Percentiles rank a stretch among this genome's conserved stretches.
phyloP scores from a whole-genome alignment of 92 coral and sea anemone genomes.

The Epizoanthus stellaris region DNA sequence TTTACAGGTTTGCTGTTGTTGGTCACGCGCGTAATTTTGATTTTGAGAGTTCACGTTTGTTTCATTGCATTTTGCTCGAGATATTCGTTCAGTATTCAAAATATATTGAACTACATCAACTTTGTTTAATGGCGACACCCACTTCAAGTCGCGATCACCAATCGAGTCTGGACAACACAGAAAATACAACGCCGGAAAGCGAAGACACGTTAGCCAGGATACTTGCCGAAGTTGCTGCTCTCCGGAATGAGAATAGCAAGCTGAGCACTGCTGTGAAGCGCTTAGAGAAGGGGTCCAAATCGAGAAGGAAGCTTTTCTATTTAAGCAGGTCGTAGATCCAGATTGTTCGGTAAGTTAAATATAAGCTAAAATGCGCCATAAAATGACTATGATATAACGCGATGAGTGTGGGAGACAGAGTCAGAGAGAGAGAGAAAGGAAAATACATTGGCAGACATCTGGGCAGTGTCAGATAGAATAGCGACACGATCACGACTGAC shows the following conservation, averaged over 20 bases:
- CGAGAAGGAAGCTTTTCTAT: conserved; percentile 1
- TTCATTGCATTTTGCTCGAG: too few species aligned
- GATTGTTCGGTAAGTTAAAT: not conserved
- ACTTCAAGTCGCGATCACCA: not conserved
- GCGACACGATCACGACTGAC: too few species aligned
- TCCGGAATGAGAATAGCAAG: not conserved
- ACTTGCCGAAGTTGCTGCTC: not conserved
- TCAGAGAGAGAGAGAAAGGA: too few species aligned
- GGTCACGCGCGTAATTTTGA: too few species aligned
- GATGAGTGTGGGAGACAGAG: too few species aligned
- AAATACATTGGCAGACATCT: too few species aligned
- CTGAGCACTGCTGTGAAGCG: not conserved
- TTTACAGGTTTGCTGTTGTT: too few species aligned
- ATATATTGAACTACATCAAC: too few species aligned
- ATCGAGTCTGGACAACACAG: not conserved
- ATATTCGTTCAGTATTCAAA: too few species aligned
- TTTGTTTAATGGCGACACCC: not conserved
- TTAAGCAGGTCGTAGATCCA: not conserved
- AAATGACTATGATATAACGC: not conserved
- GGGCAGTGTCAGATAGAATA: too few species aligned
- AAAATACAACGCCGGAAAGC: not conserved
- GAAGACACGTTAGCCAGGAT: not conserved
- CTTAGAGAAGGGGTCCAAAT: not conserved
- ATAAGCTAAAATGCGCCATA: not conserved
- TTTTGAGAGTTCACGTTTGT: too few species aligned